Percentiles rank a stretch among this genome's conserved stretches.
Evolutionary conservation across 2,888 invertebrate species (phyloP).

Genomic region (Branchipolynoe longqiensis): DNA sequence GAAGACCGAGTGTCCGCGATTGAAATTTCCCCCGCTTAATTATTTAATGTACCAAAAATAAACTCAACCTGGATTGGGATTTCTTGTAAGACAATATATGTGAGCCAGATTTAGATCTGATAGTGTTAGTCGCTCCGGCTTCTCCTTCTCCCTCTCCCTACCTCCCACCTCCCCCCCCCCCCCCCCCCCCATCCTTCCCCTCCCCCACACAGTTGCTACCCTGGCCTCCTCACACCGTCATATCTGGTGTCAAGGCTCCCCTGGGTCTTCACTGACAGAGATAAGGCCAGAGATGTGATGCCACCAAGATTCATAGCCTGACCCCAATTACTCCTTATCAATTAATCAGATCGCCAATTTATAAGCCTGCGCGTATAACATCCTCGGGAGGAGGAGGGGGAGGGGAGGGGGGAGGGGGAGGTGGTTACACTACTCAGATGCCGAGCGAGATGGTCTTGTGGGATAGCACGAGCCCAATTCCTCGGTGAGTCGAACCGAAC

Average conservation of each 20-base stretch:
- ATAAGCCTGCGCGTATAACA: not conserved
- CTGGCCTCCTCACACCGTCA: not conserved
- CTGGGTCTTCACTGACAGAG: not conserved
- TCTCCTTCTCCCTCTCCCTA: too few species aligned
- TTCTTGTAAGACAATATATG: too few species aligned
- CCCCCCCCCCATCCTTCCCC: not conserved
- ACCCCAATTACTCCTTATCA: slow-evolving; percentile 30
- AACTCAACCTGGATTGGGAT: too few species aligned
- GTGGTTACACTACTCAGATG: too few species aligned
- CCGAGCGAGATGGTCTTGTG: not conserved
- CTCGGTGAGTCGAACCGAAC: too few species aligned
- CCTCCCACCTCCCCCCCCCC: not conserved
- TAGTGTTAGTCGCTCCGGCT: too few species aligned
- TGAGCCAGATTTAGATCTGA: too few species aligned
- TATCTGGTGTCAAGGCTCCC: not conserved
- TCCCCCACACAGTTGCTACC: not conserved
- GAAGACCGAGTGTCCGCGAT: too few species aligned
- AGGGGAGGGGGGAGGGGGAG: not conserved
- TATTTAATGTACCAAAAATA: too few species aligned
- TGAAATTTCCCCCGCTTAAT: too few species aligned
- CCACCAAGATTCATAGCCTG: not conserved
- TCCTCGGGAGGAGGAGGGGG: not conserved
- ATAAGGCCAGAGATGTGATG: slow-evolving; percentile 10
- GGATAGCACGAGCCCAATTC: too few species aligned
- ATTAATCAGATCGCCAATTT: slow-evolving; percentile 32